Base-by-base conservation (phyloP, 1,140 invertebrate genomes). In the Vanessa tameamea region DNA sequence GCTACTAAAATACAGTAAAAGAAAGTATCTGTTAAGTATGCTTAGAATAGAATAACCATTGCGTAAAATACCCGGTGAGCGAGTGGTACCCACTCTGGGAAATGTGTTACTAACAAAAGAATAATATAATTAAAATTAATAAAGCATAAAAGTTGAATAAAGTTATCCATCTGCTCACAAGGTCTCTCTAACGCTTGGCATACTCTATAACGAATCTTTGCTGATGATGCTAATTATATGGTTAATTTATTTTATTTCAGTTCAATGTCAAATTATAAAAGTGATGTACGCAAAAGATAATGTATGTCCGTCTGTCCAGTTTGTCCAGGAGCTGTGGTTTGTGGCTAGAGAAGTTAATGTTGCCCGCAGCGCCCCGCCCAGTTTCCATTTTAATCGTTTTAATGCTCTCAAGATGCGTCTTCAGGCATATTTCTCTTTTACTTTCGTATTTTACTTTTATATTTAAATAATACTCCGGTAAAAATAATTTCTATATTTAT, bases 291-390 rank as follows among this genome's bases (percentile, higher is more conserved):
- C 16, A 61, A 70, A 81, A 78, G 77, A 78, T 78, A 78, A 76
- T 73, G 50, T 72, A 13, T 71, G 72, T 74, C 72, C 69, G 69
- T 59, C 81, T 83, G 83, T 84, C 77, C 84, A 77, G 82, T 73
- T 80, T 63, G 75, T 85, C 84, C 86, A 87, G 86, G 78, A 90
- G 87, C 85, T 90, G 87, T 87, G 88, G 88, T 89, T 88, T 90
- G 87, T 73, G 88, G 87, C 87, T 81, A 79, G 77, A 73, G 78
- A 84, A 82, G 81, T 87, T 85, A 87, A 84, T 87, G 82, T 82
- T 71, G 76, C 79, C 84, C 87, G 79, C 82, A 83, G 63, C 26
- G 76, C 73, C 74, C 79, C 86, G 84, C 86, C 85, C 79, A 79
- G 72, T 80, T 81, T 83, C 80, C 81, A 79, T 84, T 88, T 86